Evolutionary conservation across 2,888 invertebrate species (phyloP).

Genomic region (Eupithecia pulchellata): DNA sequence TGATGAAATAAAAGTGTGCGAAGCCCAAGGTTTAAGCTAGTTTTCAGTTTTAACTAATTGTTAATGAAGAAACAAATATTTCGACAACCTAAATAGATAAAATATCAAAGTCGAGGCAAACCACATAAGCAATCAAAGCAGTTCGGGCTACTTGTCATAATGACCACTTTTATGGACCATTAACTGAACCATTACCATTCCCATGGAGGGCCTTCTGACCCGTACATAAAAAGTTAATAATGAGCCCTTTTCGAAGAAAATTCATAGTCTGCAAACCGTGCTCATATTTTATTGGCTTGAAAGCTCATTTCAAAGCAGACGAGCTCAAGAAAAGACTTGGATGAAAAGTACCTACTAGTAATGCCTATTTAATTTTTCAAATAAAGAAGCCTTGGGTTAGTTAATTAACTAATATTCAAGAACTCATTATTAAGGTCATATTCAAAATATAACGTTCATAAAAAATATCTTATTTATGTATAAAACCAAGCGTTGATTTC

Average conservation of each 20-base stretch:
- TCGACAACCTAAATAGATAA: neutral
- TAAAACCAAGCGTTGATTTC: no score
- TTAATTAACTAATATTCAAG: no score
- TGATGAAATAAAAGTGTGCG: no score
- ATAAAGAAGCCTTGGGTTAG: no score
- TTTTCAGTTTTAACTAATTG: no score
- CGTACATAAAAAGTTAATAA: slow-evolving; percentile 16
- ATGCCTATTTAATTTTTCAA: no score
- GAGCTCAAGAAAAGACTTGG: neutral
- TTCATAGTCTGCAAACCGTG: neutral
- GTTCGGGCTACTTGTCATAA: slow-evolving; percentile 32
- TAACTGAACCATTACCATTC: slow-evolving; percentile 28
- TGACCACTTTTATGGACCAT: slow-evolving; percentile 33
- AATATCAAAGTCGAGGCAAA: neutral
- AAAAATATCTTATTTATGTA: no score
- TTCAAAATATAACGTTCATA: no score
- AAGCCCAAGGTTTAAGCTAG: neutral
- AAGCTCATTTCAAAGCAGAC: neutral
- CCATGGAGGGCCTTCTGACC: slow-evolving; percentile 16
- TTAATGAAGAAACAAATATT: neutral
- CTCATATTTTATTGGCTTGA: neutral
- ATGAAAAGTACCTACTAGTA: no score
- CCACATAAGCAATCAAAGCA: slow-evolving; percentile 20
- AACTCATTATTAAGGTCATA: no score
- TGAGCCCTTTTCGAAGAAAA: slow-evolving; percentile 2